Conservation (phyloP, 2,888 invertebrate species). For the Trimorus sp. region DNA sequence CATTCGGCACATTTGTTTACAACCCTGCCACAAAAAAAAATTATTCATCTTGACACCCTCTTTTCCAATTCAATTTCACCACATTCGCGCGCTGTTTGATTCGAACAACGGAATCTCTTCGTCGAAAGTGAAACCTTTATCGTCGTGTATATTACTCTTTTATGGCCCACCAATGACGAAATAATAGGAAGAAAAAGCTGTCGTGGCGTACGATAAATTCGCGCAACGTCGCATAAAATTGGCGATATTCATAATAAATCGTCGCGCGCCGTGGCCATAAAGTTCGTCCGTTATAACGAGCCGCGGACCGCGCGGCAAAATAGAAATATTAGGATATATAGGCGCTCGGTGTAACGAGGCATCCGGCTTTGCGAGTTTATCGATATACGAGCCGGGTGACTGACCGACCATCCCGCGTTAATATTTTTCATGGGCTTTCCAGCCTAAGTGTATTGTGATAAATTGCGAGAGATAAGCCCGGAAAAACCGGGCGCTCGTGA, state of each 20-base stretch:
- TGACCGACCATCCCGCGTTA: slow-evolving; percentile 36
- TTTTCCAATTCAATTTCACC: too few relatives aligned
- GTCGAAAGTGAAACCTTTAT: neutral
- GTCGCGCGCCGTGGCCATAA: slow-evolving; percentile 20
- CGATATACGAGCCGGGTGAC: slow-evolving; percentile 28
- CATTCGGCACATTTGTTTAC: too few relatives aligned
- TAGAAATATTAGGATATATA: slow-evolving; percentile 42
- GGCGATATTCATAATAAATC: slow-evolving; percentile 43
- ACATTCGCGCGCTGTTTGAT: neutral
- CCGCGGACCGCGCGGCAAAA: slow-evolving; percentile 25
- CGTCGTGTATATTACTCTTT: slow-evolving; percentile 1
- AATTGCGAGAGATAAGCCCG: slow-evolving; percentile 37
- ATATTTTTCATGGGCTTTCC: slow-evolving; percentile 41
- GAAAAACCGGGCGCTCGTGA: slow-evolving; percentile 31
- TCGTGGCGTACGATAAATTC: slow-evolving; percentile 23
- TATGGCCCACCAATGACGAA: neutral
- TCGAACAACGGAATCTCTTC: neutral
- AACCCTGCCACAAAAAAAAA: too few relatives aligned
- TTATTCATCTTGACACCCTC: too few relatives aligned
- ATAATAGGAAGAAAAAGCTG: slow-evolving; percentile 12
- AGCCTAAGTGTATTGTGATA: slow-evolving; percentile 48
- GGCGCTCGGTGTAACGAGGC: slow-evolving; percentile 32
- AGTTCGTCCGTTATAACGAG: slow-evolving; percentile 28
- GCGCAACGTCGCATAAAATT: slow-evolving; percentile 37
- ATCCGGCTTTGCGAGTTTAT: slow-evolving; percentile 18